These are phyloP conservation scores for Caenorhabditis sulstoni DNA, from an alignment of 2,888 invertebrate species.

Conservation along the genomic window DNA sequence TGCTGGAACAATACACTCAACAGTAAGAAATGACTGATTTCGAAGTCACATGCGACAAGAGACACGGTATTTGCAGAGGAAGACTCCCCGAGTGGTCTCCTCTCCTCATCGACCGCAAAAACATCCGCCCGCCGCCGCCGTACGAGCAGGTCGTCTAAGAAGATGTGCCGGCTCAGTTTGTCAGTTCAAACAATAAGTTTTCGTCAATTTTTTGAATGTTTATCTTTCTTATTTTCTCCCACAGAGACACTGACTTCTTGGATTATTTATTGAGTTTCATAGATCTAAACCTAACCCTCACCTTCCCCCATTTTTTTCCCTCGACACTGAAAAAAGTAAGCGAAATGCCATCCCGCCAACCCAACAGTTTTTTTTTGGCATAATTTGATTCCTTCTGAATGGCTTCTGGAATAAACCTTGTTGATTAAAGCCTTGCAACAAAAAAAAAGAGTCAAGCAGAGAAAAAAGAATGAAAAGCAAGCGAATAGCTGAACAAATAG, in stretches of 20 bases:
- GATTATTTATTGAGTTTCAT: constrained; percentile 7
- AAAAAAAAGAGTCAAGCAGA: background rate
- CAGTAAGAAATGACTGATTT: constrained; percentile 20
- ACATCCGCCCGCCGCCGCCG: constrained; percentile 58
- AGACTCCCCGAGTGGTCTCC: constrained; percentile 61
- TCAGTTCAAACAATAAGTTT: constrained; percentile 25
- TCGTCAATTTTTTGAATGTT: constrained; percentile 4
- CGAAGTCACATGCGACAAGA: background rate
- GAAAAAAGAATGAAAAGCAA: too few relatives aligned
- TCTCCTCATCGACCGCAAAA: constrained; percentile 46
- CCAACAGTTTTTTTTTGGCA: too few relatives aligned
- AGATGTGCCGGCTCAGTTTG: background rate
- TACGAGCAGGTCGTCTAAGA: constrained; percentile 64
- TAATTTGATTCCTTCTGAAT: too few relatives aligned
- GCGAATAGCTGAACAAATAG: background rate
- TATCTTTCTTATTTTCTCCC: constrained; percentile 18
- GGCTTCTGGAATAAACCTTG: too few relatives aligned
- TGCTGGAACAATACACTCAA: constrained; percentile 41
- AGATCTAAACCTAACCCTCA: background rate
- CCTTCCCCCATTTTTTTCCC: too few relatives aligned
- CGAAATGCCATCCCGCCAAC: too few relatives aligned
- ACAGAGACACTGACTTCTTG: constrained; percentile 14
- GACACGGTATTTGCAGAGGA: constrained; percentile 43
- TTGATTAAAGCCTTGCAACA: constrained; percentile 5
- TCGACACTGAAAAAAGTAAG: too few relatives aligned